A percentile compares a stretch with the other conserved stretches of the same genome.
These are phyloP conservation scores for Rhinella marina DNA, from an alignment of 2,797 vertebrate species.

Conservation along the genomic window DNA sequence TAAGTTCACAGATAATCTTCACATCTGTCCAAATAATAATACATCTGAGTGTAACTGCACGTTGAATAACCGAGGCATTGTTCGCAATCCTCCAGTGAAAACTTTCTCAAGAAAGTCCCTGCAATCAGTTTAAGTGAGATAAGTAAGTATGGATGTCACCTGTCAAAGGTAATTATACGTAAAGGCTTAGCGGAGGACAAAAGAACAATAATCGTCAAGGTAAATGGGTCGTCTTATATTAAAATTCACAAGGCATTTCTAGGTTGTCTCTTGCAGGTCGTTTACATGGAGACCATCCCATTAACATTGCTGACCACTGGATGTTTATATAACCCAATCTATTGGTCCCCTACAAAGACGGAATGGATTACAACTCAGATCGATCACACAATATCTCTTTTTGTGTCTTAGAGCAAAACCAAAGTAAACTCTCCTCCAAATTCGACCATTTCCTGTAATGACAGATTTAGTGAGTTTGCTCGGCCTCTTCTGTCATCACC, in stretches of 20 bases:
- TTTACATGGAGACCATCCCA: not conserved
- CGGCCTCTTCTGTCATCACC: constrained; percentile 55
- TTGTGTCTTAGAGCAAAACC: constrained; percentile 1
- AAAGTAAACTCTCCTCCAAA: constrained; percentile 47
- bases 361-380: not conserved
- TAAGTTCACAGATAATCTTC: constrained; percentile 84
- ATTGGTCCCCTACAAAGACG: not conserved
- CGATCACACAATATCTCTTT: constrained; percentile 14
- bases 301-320: constrained; percentile 1
- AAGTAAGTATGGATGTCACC: constrained; percentile 44
- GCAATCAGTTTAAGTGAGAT: constrained; percentile 47
- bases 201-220: constrained; percentile 8
- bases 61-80: constrained; percentile 47
- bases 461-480: constrained; percentile 56
- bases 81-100: constrained; percentile 18
- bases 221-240: constrained; percentile 22
- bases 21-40: constrained; percentile 60
- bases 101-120: constrained; percentile 29
- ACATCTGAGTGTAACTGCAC: constrained; percentile 61
- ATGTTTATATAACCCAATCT: not conserved
- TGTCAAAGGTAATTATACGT: constrained; percentile 38
- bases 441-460: constrained; percentile 57
- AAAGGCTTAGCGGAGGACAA: not conserved
- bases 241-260: not conserved
- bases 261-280: not conserved